These are phyloP conservation scores for Drosophila greeni DNA, from an alignment of 2,888 invertebrate species.

Conservation along the genomic window DNA sequence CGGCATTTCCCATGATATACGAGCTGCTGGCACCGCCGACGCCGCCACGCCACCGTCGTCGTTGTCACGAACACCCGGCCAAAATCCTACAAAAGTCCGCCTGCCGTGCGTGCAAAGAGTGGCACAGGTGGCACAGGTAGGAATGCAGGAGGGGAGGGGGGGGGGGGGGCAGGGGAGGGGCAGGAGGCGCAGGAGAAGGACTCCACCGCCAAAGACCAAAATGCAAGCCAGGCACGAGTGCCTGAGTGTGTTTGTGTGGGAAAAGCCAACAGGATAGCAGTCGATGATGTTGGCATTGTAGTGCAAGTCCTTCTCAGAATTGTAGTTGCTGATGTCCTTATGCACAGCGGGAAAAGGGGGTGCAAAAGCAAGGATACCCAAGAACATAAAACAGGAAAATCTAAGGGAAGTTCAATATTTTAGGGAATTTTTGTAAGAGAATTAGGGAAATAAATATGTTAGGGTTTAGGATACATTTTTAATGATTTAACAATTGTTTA, in stretches of 20 bases:
- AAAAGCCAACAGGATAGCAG: conserved; percentile 35
- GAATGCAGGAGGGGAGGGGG: conserved; percentile 1
- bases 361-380: too few species aligned
- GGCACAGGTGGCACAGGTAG: conserved; percentile 27
- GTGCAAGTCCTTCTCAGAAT: conserved; percentile 35
- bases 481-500: too few species aligned
- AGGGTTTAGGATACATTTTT: background rate
- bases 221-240: conserved; percentile 27
- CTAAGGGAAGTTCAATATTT: background rate
- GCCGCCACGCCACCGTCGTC: conserved; percentile 9
- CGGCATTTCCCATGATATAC: conserved; percentile 44
- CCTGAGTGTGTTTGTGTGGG: conserved; percentile 20
- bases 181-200: conserved; percentile 7
- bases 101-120: conserved; percentile 59
- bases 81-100: conserved; percentile 64
- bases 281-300: conserved; percentile 44
- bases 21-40: conserved; percentile 37
- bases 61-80: conserved; percentile 58
- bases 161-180: background rate
- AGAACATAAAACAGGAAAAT: too few species aligned
- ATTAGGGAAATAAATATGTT: background rate
- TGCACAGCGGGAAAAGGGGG: background rate
- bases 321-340: conserved; percentile 15
- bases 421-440: background rate
- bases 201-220: conserved; percentile 35